phyloP scores from a whole-genome alignment of 2,888 invertebrate genomes.

The Pheosia gnoma region DNA sequence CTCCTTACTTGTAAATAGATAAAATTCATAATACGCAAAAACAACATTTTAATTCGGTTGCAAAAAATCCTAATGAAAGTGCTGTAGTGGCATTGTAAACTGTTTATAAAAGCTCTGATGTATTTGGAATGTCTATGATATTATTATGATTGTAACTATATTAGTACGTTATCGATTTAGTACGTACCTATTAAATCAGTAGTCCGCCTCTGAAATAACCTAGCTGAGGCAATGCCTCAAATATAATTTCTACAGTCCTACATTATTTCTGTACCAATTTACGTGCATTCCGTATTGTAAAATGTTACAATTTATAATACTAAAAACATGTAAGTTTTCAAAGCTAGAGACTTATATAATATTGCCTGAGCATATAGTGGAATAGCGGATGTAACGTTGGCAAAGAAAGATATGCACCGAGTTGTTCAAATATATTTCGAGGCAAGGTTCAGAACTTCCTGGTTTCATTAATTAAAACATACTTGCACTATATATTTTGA shows the following conservation, averaged over 20 bases:
- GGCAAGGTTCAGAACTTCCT: slow-evolving; percentile 44
- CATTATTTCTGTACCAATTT: not conserved
- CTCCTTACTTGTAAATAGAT: too few relatives aligned
- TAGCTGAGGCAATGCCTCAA: too few relatives aligned
- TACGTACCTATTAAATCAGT: too few relatives aligned
- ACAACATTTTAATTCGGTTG: too few relatives aligned
- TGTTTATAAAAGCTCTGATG: too few relatives aligned
- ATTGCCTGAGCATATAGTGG: slow-evolving; percentile 11
- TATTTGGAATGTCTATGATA: too few relatives aligned
- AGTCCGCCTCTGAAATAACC: too few relatives aligned
- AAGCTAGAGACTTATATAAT: slow-evolving; percentile 3
- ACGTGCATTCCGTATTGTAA: not conserved
- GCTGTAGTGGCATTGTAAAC: too few relatives aligned
- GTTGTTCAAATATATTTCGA: slow-evolving; percentile 44
- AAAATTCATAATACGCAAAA: too few relatives aligned
- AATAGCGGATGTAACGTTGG: slow-evolving; percentile 37
- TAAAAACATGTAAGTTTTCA: slow-evolving; percentile 14
- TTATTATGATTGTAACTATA: too few relatives aligned
- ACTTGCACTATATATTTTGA: slow-evolving; percentile 7
- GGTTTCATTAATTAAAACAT: slow-evolving; percentile 44
- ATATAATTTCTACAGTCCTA: not conserved
- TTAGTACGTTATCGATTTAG: too few relatives aligned
- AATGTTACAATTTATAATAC: not conserved
- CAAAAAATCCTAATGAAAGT: too few relatives aligned
- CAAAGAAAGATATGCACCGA: slow-evolving; percentile 38